Conservation (phyloP, 1,140 invertebrate species). For the Propsilocerus akamusi region DNA sequence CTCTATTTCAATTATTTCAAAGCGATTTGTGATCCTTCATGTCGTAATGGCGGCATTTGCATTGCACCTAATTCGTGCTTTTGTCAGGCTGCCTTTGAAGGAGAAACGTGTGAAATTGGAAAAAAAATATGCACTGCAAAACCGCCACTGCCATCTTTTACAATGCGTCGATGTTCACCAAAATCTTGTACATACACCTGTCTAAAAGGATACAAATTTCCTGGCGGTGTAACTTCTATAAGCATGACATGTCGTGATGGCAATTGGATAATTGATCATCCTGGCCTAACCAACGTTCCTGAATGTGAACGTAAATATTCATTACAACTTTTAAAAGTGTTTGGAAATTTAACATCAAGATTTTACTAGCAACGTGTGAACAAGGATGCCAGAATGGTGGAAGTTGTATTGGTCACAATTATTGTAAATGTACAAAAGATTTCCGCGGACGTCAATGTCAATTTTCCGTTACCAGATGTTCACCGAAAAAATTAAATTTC, state of each 20-base stretch:
- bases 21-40: not conserved
- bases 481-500: not conserved
- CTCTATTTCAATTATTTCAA: not conserved
- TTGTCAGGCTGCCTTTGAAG: not conserved
- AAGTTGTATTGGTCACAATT: constrained; percentile 38
- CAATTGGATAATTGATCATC: not conserved
- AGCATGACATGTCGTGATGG: not conserved
- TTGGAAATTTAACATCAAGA: not conserved
- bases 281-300: not conserved
- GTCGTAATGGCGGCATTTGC: not conserved
- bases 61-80: not conserved
- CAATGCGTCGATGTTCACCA: not conserved
- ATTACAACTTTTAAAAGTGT: not conserved
- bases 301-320: not conserved
- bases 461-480: not conserved
- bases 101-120: not conserved
- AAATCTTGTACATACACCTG: not conserved
- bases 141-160: not conserved
- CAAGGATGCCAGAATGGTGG: constrained; percentile 60
- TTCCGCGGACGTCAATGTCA: not conserved
- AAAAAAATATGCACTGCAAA: not conserved
- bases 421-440: not conserved
- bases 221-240: not conserved
- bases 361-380: constrained; percentile 39
- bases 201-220: not conserved